phyloP scores from a whole-genome alignment of 2,113 vertebrate genomes.

The Pseudopodoces humilis region DNA sequence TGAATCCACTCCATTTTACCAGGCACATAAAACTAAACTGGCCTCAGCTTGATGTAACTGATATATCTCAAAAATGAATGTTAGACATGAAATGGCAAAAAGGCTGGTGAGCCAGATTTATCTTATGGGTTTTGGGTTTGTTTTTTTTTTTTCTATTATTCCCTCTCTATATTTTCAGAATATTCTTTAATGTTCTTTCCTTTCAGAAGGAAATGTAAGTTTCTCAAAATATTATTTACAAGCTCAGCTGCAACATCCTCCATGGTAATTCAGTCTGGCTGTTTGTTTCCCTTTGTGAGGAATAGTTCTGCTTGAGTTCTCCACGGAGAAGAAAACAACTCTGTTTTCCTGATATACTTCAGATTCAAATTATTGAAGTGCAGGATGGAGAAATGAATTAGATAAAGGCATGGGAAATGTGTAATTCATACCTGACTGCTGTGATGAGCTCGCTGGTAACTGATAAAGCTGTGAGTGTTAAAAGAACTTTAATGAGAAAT shows the following conservation, averaged over 20 bases:
- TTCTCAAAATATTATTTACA: constrained; percentile 37
- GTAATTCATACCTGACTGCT: not conserved
- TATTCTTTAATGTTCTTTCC: not conserved
- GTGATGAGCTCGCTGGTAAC: not conserved
- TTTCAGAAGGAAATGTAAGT: constrained; percentile 21
- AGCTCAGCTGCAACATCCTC: constrained; percentile 3
- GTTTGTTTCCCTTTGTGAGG: not conserved
- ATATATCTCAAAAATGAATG: not conserved
- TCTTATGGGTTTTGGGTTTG: not conserved
- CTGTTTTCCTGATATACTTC: constrained; percentile 19
- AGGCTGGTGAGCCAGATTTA: not conserved
- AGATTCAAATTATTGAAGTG: constrained; percentile 16
- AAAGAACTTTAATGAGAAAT: not conserved
- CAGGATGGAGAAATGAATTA: not conserved
- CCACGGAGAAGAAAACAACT: constrained; percentile 12
- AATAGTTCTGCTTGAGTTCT: constrained; percentile 6
- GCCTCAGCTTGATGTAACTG: not conserved
- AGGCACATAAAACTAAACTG: not conserved
- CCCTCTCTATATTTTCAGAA: not conserved
- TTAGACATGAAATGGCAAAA: not conserved
- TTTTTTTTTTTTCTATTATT: not conserved
- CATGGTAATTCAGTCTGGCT: not conserved
- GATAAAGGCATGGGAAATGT: not conserved
- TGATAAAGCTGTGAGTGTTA: not conserved
- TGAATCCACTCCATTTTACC: not conserved